A percentile compares a stretch with the other conserved stretches of the same genome.
Conservation (phyloP, 2,888 invertebrate genomes). For the Cerastoderma edule region DNA sequence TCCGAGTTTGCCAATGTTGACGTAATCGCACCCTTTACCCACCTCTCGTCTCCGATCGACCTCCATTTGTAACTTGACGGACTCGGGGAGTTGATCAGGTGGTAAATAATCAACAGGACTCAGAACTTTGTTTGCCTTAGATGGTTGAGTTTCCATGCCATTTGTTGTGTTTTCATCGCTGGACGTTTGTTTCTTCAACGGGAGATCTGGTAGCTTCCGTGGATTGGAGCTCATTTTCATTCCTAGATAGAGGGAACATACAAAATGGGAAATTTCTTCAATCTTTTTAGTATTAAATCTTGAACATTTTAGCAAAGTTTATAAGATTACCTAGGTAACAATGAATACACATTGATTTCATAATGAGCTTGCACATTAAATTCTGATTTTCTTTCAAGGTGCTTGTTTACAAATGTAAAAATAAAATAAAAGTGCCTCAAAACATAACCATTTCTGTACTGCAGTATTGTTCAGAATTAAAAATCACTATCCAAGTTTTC, state of each 20-base stretch:
- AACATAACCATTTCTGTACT: too few relatives aligned
- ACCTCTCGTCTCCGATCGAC: slow-evolving; percentile 18
- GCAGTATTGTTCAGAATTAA: too few relatives aligned
- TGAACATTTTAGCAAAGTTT: too few relatives aligned
- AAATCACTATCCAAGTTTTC: too few relatives aligned
- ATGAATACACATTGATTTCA: too few relatives aligned
- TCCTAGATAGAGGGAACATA: background rate
- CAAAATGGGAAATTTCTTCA: too few relatives aligned
- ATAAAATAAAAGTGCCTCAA: too few relatives aligned
- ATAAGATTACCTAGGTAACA: too few relatives aligned
- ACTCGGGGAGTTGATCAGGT: slow-evolving; percentile 54
- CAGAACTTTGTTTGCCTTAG: background rate
- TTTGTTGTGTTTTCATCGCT: slow-evolving; percentile 11
- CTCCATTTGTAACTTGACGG: slow-evolving; percentile 62
- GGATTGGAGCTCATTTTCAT: background rate
- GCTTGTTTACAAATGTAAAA: too few relatives aligned
- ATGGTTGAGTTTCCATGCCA: background rate
- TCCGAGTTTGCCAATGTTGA: slow-evolving; percentile 34
- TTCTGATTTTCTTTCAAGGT: too few relatives aligned
- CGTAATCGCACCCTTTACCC: slow-evolving; percentile 35
- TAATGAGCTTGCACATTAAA: too few relatives aligned
- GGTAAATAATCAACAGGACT: slow-evolving; percentile 54
- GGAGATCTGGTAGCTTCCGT: background rate
- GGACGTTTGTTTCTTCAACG: slow-evolving; percentile 10
- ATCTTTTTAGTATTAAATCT: too few relatives aligned